A percentile compares a stretch with the other conserved stretches of the same genome.
Conservation (phyloP, 2,888 invertebrate species). For the Caenorhabditis zanzibari region DNA sequence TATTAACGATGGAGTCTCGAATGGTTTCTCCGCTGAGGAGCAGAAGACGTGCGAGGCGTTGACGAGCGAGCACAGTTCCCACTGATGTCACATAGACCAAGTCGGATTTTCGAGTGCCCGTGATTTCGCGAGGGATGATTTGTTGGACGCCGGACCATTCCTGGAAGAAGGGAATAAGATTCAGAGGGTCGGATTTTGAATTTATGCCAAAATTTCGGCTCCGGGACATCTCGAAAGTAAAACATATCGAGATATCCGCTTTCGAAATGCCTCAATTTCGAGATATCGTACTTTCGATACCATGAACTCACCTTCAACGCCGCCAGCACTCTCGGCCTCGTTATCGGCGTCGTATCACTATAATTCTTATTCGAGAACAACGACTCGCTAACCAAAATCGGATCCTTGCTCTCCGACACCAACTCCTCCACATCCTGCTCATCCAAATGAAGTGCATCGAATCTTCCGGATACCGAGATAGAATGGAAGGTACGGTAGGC, state of each 20-base stretch:
- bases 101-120: slow-evolving; percentile 51
- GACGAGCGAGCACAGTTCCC: slow-evolving; percentile 66
- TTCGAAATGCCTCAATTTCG: too few relatives aligned
- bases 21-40: slow-evolving; percentile 63
- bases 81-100: slow-evolving; percentile 65
- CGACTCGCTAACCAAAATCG: slow-evolving; percentile 66
- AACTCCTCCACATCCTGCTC: background rate
- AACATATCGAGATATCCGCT: too few relatives aligned
- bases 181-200: background rate
- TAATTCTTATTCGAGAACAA: slow-evolving; percentile 60
- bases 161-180: slow-evolving; percentile 35
- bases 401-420: slow-evolving; percentile 61
- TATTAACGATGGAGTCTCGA: slow-evolving; percentile 61
- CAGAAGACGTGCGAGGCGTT: slow-evolving; percentile 63
- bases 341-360: slow-evolving; percentile 48
- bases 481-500: slow-evolving; percentile 75
- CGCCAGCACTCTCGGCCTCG: slow-evolving; percentile 39
- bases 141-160: slow-evolving; percentile 68
- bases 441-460: slow-evolving; percentile 65
- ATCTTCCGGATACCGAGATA: slow-evolving; percentile 70
- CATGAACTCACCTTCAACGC: slow-evolving; percentile 56
- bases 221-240: too few relatives aligned
- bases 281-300: too few relatives aligned
- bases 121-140: slow-evolving; percentile 61
- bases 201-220: too few relatives aligned